phyloP scores from a whole-genome alignment of 2,888 invertebrate species.

The Netelia inedita region DNA sequence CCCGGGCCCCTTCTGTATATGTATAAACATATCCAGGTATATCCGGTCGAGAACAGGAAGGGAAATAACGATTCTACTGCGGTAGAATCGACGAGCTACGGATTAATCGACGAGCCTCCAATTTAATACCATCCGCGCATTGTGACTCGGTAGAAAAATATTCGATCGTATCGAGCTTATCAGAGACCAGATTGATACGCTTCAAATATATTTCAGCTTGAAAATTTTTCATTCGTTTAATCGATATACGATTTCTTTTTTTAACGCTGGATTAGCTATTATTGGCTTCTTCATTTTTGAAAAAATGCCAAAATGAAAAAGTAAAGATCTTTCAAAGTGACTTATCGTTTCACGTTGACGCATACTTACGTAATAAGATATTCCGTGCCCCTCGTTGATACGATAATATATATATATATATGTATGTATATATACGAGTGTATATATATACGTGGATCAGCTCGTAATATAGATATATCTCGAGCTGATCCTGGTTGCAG shows the following conservation, averaged over 20 bases:
- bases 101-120: slow-evolving; percentile 1
- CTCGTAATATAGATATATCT: no score
- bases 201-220: neutral
- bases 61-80: slow-evolving; percentile 36
- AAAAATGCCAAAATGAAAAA: neutral
- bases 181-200: neutral
- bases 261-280: neutral
- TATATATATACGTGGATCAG: neutral
- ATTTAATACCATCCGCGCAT: neutral
- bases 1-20: no score
- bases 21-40: slow-evolving; percentile 16
- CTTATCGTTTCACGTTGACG: neutral
- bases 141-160: neutral
- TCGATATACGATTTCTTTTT: neutral
- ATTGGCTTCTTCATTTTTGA: no score
- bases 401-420: slow-evolving; percentile 35
- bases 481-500: slow-evolving; percentile 38
- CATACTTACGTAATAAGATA: slow-evolving; percentile 35
- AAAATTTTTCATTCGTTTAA: neutral
- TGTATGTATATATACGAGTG: neutral
- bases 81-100: slow-evolving; percentile 48
- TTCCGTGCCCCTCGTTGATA: slow-evolving; percentile 1
- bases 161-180: neutral
- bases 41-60: slow-evolving; percentile 7
- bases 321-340: slow-evolving; percentile 5